phyloP scores from a whole-genome alignment of 30 jellyfish, hydroid and myxozoan genomes.

The Pseudorhiza aurosa region DNA sequence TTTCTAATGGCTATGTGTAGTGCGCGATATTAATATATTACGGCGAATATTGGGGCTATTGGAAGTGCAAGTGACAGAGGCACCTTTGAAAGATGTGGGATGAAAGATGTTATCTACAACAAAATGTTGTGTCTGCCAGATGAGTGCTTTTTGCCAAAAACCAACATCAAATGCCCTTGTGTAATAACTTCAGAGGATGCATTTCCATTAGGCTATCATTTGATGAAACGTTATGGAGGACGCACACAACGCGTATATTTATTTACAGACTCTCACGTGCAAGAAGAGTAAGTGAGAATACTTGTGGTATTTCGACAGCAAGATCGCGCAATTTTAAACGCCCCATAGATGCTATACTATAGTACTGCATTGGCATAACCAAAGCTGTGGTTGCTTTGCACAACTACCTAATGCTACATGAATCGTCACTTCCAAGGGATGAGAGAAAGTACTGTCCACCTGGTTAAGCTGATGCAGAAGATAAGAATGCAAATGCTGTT shows the following conservation, averaged over 20 bases:
- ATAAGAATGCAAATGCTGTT: conserved; percentile 28
- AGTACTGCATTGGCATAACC: conserved; percentile 45
- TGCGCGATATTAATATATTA: conserved; percentile 43
- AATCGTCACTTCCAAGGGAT: conserved; percentile 32
- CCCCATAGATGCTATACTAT: conserved; percentile 74
- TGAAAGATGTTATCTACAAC: conserved; percentile 6
- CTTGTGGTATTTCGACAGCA: conserved; percentile 71
- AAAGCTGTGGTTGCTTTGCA: conserved; percentile 76
- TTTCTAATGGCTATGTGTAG: conserved; percentile 59
- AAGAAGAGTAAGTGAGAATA: conserved; percentile 74
- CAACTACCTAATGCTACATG: conserved; percentile 50
- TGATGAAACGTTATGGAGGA: conserved; percentile 79
- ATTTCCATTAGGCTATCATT: conserved; percentile 63
- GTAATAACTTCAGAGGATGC: conserved; percentile 77
- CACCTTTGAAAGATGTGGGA: conserved; percentile 29
- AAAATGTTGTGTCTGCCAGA: conserved; percentile 16
- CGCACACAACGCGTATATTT: conserved; percentile 41
- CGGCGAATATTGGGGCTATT: conserved; percentile 52
- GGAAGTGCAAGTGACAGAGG: conserved; percentile 60
- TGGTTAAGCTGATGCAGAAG: conserved; percentile 40
- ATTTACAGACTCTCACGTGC: conserved; percentile 75
- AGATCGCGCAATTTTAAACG: conserved; percentile 67
- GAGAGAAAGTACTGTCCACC: conserved; percentile 64
- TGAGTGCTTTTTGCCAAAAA: conserved; percentile 32
- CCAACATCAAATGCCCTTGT: conserved; percentile 40